Conservation (phyloP, 1,140 invertebrate genomes). For the Brachionus manjavacas region DNA sequence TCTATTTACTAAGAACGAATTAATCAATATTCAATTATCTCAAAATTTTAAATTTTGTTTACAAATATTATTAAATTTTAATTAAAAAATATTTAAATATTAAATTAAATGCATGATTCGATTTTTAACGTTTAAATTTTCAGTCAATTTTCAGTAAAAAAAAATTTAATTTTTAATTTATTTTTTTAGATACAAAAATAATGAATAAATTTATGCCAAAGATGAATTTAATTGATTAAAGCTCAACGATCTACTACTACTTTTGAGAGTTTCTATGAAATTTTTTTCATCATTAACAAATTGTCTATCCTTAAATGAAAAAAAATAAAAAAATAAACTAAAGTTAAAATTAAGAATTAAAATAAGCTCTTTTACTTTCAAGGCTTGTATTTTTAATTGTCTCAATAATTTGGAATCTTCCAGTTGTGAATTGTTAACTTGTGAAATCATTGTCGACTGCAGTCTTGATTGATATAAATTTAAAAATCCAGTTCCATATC, state of each 20-base stretch:
- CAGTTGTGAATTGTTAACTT: slow-evolving; percentile 19
- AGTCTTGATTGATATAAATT: background rate
- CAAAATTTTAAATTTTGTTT: too few relatives aligned
- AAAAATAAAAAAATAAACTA: background rate
- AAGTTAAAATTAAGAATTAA: background rate
- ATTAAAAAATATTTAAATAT: background rate
- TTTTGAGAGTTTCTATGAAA: slow-evolving; percentile 28
- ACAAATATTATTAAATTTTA: background rate
- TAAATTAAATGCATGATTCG: too few relatives aligned
- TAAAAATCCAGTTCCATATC: slow-evolving; percentile 20
- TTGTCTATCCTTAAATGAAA: slow-evolving; percentile 1
- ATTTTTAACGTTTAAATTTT: too few relatives aligned
- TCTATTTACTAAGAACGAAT: too few relatives aligned
- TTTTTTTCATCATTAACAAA: slow-evolving; percentile 29
- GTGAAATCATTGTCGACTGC: slow-evolving; percentile 4
- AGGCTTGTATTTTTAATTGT: background rate
- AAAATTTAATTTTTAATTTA: background rate
- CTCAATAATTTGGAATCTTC: slow-evolving; percentile 16
- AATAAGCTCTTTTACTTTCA: background rate
- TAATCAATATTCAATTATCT: too few relatives aligned
- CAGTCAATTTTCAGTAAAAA: too few relatives aligned
- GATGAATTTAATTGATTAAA: slow-evolving; percentile 14
- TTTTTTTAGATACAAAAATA: background rate
- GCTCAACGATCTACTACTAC: background rate
- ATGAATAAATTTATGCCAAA: background rate